Conservation (phyloP, 2,113 vertebrate species). For the Fregetta grallaria region DNA sequence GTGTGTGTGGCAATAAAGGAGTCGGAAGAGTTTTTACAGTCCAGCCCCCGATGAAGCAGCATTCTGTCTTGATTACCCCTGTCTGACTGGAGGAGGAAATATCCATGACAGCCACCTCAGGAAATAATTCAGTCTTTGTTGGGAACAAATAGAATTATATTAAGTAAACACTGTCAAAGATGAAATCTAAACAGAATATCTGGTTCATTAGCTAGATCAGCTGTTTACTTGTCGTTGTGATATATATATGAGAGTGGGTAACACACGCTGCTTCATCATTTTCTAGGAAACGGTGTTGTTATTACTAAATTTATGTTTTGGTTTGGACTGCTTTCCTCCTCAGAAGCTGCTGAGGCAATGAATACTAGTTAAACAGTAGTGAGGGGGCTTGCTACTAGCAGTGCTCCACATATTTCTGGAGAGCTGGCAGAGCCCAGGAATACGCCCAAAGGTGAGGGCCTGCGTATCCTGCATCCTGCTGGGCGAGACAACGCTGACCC, state of each 20-base stretch:
- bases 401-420: rapidly evolving
- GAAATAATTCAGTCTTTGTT: conserved; percentile 2
- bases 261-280: not conserved
- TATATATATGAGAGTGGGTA: not conserved
- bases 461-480: not conserved
- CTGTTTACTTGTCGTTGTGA: not conserved
- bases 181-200: not conserved
- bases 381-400: not conserved
- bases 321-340: not conserved
- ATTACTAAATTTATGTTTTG: not conserved
- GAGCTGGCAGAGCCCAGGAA: not conserved
- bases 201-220: conserved; percentile 14
- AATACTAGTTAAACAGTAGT: not conserved
- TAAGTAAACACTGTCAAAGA: conserved; percentile 12
- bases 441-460: rapidly evolving
- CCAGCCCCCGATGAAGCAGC: not conserved
- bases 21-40: not conserved
- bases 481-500: not conserved
- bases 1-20: not conserved
- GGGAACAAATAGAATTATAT: not conserved
- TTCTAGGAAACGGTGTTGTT: not conserved
- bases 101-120: not conserved
- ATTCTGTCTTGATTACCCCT: not conserved
- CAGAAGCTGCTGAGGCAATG: not conserved
- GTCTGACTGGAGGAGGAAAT: not conserved